Evolutionary conservation across 2,113 vertebrate genomes (phyloP).

Genomic region (Tachysurus fulvidraco): DNA sequence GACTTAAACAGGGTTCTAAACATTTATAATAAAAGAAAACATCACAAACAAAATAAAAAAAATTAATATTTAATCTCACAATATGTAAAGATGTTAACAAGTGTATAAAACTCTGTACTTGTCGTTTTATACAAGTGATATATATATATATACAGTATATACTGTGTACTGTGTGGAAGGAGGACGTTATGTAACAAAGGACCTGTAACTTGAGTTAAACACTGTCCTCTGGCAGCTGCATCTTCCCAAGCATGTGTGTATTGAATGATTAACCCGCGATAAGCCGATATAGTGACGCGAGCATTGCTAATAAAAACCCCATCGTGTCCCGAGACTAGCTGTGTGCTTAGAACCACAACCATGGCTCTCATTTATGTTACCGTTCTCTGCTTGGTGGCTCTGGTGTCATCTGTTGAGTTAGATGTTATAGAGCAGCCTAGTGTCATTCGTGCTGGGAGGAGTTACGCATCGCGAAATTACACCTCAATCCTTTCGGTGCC

Average conservation of each 20-base stretch:
- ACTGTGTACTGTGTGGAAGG: neutral
- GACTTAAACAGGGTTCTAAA: neutral
- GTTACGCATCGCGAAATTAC: conserved; percentile 58
- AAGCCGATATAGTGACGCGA: neutral
- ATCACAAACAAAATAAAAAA: neutral
- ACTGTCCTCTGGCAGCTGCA: conserved; percentile 5
- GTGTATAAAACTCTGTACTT: no score
- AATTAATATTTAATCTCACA: no score
- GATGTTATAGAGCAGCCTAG: conserved; percentile 48
- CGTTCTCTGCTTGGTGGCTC: conserved; percentile 50
- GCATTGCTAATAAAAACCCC: neutral
- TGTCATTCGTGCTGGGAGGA: conserved; percentile 55
- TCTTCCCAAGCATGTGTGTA: conserved; percentile 6
- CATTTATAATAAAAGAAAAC: neutral
- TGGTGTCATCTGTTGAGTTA: conserved; percentile 49
- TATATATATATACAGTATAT: neutral
- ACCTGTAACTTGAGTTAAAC: neutral
- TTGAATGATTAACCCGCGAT: conserved; percentile 32
- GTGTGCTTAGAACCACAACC: conserved; percentile 41
- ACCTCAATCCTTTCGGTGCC: conserved; percentile 42
- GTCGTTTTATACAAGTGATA: no score
- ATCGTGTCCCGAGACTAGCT: neutral
- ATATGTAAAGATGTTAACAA: no score
- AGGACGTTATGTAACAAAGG: neutral
- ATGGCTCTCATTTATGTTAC: conserved; percentile 54